Evolutionary conservation across 1,140 invertebrate species (phyloP).

Genomic region (Drosophila sulfurigaster): DNA sequence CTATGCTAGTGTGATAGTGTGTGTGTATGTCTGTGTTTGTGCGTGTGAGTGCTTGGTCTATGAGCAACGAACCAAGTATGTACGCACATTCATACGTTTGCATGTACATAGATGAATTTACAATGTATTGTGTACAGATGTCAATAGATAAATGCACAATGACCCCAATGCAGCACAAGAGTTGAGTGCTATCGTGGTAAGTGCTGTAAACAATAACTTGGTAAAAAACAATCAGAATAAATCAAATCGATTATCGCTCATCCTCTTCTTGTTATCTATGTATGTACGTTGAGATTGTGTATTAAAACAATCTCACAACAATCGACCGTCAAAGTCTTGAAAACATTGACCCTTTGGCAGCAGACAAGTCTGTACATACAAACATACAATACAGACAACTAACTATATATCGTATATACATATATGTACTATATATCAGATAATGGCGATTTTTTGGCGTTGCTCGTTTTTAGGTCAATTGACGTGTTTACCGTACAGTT

Average conservation of each 20-base stretch:
- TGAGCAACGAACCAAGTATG: conserved; percentile 27
- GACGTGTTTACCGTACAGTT: conserved; percentile 55
- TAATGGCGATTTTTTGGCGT: conserved; percentile 34
- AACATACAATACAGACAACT: neutral
- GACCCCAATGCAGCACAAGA: conserved; percentile 37
- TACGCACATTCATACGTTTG: conserved; percentile 15
- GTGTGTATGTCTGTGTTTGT: conserved; percentile 15
- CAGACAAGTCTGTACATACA: conserved; percentile 29
- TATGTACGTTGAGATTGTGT: no score
- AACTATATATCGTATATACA: neutral
- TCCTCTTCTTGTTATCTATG: conserved; percentile 13
- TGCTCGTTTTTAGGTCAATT: conserved; percentile 77
- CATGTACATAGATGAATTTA: conserved; percentile 7
- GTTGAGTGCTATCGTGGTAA: conserved; percentile 14
- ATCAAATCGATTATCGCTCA: neutral
- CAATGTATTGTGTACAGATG: conserved; percentile 29
- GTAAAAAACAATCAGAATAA: conserved; percentile 7
- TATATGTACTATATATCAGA: conserved; percentile 4
- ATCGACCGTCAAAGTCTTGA: conserved; percentile 53
- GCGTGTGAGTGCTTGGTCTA: conserved; percentile 7
- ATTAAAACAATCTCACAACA: conserved; percentile 16
- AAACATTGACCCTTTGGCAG: conserved; percentile 71
- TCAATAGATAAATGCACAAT: conserved; percentile 54
- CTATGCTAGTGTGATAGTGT: neutral
- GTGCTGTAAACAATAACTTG: conserved; percentile 6